Base-by-base conservation (phyloP, 2,888 invertebrate species). In the Torymus tubicola region DNA sequence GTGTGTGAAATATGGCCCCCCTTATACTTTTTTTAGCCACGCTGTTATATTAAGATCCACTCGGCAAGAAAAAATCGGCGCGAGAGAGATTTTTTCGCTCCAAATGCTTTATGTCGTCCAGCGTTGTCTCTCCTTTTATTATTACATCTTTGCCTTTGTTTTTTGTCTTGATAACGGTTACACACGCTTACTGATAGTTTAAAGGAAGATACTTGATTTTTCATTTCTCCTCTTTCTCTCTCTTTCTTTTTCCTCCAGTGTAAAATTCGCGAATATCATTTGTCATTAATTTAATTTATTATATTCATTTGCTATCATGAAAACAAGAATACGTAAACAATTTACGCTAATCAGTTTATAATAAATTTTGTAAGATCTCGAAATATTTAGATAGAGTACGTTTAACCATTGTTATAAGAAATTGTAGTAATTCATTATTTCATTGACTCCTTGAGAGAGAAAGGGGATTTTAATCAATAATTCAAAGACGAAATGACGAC, bases 1-100 rank as follows among this genome's bases (percentile, higher is more conserved):
- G 84, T 85, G 85, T 85, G 84, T 85, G 83, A 85, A 85, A 83
- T 83, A 82, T 82, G 83, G 81, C 77, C 83, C 84, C 81, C 73
- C 67, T 52, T 70, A 58, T 71, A 52, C n/a, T 64, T 81, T 75
- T 78, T 79, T 76, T 72, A 81, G 72, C 69, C 67, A 80, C 75
- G 80, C 75, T 80, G 67, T 60, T 42, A 42, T 42, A 42, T 65
- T 65, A 76, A 68, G 50, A 72, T 42, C 63, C 52, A 74, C 65
- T 74, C 50, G 71, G 58, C 24, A 57, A 71, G 72, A 42, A 42
- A 42, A 42, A 42, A 42, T 0, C 42, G 42, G 50, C 67, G 52
- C 64, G 69, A 53, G 69, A 78, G 42, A 57, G 2, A 64, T 74
- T 73, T 74, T 64, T 78, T 72, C 74, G 64, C 31, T 78, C 67